A percentile compares a stretch with the other conserved stretches of the same genome.
These are phyloP conservation scores for Nipponia nippon DNA, from an alignment of 2,113 vertebrate genomes.

Conservation along the genomic window DNA sequence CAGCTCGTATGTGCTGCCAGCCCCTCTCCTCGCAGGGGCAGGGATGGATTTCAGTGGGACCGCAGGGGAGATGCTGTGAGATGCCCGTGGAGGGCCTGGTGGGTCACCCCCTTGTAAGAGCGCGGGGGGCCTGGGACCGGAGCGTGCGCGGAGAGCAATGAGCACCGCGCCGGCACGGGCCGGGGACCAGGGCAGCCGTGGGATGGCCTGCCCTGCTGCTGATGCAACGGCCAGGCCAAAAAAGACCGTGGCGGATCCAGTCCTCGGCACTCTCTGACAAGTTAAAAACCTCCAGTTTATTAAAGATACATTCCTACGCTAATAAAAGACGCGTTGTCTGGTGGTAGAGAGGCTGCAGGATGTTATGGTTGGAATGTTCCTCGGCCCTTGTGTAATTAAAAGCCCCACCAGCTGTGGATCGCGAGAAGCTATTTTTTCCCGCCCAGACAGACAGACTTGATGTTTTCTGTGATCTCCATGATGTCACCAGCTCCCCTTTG, in stretches of 20 bases:
- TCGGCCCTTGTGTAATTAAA: background rate
- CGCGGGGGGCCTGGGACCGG: fast-evolving
- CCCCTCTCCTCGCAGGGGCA: fast-evolving
- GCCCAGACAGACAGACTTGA: background rate
- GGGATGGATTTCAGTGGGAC: fast-evolving
- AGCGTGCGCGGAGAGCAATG: fast-evolving
- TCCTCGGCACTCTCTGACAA: background rate
- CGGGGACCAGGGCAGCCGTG: fast-evolving
- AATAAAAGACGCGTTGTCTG: slow-evolving; percentile 24
- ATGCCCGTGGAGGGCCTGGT: fast-evolving
- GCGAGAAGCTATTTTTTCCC: background rate
- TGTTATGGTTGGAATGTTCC: slow-evolving; percentile 62
- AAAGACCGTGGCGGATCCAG: fast-evolving
- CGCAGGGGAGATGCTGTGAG: background rate
- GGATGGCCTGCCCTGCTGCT: background rate
- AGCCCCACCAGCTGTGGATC: slow-evolving; percentile 38
- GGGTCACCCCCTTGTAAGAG: background rate
- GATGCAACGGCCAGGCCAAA: background rate
- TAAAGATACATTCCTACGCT: slow-evolving; percentile 30
- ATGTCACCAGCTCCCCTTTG: slow-evolving; percentile 42
- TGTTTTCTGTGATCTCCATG: slow-evolving; percentile 11
- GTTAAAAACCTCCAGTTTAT: background rate
- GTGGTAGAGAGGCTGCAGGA: slow-evolving; percentile 43
- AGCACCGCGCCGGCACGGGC: fast-evolving
- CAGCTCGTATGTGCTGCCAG: background rate